Evolutionary conservation across 2,888 invertebrate genomes (phyloP).

Genomic region (Melangyna quadrimaculata): DNA sequence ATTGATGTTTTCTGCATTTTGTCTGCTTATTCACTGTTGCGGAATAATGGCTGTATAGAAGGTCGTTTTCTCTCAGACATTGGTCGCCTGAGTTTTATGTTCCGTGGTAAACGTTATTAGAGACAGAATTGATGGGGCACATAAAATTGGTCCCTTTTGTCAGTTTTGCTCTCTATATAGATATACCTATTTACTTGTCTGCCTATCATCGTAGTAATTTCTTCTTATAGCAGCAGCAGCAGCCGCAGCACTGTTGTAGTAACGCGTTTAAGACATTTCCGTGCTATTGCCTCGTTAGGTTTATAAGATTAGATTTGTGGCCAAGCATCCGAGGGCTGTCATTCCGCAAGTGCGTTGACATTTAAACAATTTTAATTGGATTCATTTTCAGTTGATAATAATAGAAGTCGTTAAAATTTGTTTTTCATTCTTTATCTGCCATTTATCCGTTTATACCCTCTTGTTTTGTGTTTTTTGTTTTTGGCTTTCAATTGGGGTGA

Average conservation of each 20-base stretch:
- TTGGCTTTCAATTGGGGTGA: not conserved
- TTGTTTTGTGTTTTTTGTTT: slow-evolving; percentile 20
- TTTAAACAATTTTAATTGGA: slow-evolving; percentile 52
- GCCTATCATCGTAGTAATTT: not conserved
- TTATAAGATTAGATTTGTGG: slow-evolving; percentile 45
- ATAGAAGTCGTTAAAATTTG: slow-evolving; percentile 54
- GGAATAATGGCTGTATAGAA: slow-evolving; percentile 38
- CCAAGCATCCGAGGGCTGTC: not conserved
- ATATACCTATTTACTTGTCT: too few relatives aligned
- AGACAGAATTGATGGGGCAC: slow-evolving; percentile 53
- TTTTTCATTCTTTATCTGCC: slow-evolving; percentile 31
- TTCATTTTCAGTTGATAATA: slow-evolving; percentile 54
- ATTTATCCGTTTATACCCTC: not conserved
- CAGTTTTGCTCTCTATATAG: slow-evolving; percentile 7
- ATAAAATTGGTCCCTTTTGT: slow-evolving; percentile 55
- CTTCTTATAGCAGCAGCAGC: too few relatives aligned
- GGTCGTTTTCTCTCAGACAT: slow-evolving; percentile 41
- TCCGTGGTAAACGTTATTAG: slow-evolving; percentile 60
- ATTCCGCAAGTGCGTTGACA: slow-evolving; percentile 39
- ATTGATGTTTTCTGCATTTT: slow-evolving; percentile 21
- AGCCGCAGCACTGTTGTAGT: not conserved
- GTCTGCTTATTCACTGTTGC: slow-evolving; percentile 34
- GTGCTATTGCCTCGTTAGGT: slow-evolving; percentile 9
- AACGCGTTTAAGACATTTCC: slow-evolving; percentile 6
- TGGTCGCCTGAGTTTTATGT: slow-evolving; percentile 56